phyloP scores from a whole-genome alignment of 2,113 vertebrate species.

The Crotalus horridus region DNA sequence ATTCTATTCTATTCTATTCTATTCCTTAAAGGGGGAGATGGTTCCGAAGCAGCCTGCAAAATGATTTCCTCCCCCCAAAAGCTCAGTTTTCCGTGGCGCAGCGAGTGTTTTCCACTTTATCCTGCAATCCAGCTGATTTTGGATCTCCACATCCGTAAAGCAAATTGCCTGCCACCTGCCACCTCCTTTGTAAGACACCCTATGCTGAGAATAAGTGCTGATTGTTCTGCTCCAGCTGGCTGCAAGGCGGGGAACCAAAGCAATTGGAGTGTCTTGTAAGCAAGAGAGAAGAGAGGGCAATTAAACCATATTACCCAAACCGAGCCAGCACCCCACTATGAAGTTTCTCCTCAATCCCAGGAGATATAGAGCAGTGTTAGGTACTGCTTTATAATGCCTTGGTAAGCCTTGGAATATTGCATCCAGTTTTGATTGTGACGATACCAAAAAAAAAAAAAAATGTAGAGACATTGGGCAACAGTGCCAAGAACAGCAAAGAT shows the following conservation, averaged over 20 bases:
- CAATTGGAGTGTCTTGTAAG: background rate
- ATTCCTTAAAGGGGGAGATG: background rate
- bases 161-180: background rate
- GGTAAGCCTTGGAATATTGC: background rate
- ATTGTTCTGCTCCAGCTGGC: background rate
- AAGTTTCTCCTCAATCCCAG: background rate
- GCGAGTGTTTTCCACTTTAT: background rate
- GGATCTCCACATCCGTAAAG: too few species aligned
- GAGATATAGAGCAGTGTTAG: background rate
- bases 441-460: background rate
- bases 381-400: background rate
- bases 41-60: background rate
- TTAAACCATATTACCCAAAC: background rate
- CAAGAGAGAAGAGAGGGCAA: background rate
- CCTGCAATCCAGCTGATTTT: background rate
- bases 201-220: background rate
- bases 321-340: background rate
- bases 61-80: background rate
- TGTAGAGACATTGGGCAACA: background rate
- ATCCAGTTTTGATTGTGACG: background rate
- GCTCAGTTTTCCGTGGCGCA: background rate
- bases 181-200: background rate
- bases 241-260: background rate
- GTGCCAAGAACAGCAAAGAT: background rate
- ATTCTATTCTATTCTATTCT: too few species aligned